Percentiles rank a stretch among this genome's conserved stretches.
Evolutionary conservation across 2,888 invertebrate species (phyloP).

Genomic region (Plebejus argus): DNA sequence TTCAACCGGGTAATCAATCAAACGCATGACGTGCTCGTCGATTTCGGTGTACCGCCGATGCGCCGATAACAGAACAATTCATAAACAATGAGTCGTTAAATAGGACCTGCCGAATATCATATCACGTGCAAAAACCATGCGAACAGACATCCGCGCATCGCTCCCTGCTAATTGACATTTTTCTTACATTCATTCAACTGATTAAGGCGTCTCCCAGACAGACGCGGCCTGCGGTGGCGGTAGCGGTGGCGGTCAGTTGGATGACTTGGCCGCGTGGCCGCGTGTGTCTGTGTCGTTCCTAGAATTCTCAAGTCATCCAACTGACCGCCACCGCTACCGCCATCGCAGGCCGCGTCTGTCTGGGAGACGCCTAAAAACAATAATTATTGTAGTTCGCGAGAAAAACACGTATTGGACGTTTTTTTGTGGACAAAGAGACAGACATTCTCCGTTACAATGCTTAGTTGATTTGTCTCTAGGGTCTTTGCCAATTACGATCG

Average conservation of each 20-base stretch:
- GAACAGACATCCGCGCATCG: background rate
- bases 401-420: background rate
- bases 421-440: background rate
- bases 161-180: slow-evolving; percentile 7
- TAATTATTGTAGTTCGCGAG: background rate
- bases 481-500: background rate
- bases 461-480: background rate
- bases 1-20: slow-evolving; percentile 14
- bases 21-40: background rate
- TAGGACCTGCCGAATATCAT: background rate
- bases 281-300: no score
- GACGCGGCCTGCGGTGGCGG: no score
- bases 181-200: background rate
- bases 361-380: no score
- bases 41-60: background rate
- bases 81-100: slow-evolving; percentile 23
- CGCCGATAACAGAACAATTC: slow-evolving; percentile 16
- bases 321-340: no score
- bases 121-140: slow-evolving; percentile 10
- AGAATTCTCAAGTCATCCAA: no score
- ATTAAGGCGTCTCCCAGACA: no score
- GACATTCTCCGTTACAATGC: background rate
- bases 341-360: no score
- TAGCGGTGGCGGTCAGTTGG: no score
- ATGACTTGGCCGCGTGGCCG: no score